Evolutionary conservation across 2,113 vertebrate species (phyloP).

Genomic region (Stigmatopora argus): DNA sequence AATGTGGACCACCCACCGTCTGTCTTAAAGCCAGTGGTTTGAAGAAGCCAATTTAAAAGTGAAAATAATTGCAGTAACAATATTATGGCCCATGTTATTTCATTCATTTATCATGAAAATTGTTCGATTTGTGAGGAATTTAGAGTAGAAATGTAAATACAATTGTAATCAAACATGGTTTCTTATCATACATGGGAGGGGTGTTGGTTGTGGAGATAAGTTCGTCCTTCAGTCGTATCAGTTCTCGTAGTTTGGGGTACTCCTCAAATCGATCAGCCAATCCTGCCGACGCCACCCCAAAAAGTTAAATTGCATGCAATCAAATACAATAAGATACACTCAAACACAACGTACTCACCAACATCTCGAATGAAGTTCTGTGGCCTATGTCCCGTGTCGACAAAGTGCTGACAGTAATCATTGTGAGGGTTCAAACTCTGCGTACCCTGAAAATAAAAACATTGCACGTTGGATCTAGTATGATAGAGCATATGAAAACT

Average conservation of each 20-base stretch:
- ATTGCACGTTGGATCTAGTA: background rate
- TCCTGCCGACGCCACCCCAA: slow-evolving; percentile 62
- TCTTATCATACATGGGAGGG: slow-evolving; percentile 85
- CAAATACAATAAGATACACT: background rate
- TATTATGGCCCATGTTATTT: too few relatives aligned
- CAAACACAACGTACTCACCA: slow-evolving; percentile 70
- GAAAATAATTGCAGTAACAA: too few relatives aligned
- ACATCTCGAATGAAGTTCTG: slow-evolving; percentile 99
- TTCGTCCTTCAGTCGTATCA: slow-evolving; percentile 96
- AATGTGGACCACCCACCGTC: too few relatives aligned
- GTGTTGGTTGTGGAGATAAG: slow-evolving; percentile 92
- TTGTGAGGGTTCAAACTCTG: slow-evolving; percentile 98
- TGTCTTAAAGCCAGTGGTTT: too few relatives aligned
- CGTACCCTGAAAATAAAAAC: slow-evolving; percentile 76
- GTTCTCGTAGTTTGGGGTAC: slow-evolving; percentile 94
- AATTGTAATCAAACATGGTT: background rate
- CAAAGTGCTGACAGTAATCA: slow-evolving; percentile 99
- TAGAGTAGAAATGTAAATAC: background rate
- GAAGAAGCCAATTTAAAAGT: too few relatives aligned
- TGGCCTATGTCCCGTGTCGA: slow-evolving; percentile 94
- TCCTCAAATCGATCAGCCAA: slow-evolving; percentile 98
- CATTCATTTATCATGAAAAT: background rate
- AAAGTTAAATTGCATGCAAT: background rate
- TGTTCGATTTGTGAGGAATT: background rate
- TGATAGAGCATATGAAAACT: background rate